phyloP scores from a whole-genome alignment of 2,888 invertebrate genomes.

The Athetis lepigone region DNA sequence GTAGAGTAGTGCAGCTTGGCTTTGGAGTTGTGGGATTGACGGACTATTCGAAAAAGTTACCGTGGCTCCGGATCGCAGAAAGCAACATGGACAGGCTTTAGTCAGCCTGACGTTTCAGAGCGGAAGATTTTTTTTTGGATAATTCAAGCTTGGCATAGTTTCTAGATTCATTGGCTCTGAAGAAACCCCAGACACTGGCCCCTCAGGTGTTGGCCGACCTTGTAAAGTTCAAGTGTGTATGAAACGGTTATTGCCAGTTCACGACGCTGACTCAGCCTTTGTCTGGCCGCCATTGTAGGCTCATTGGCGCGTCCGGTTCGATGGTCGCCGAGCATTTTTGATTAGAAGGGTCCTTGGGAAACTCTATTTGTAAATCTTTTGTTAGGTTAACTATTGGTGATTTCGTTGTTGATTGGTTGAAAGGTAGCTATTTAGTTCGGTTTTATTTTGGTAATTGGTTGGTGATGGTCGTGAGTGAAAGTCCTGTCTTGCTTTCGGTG shows the following conservation, averaged over 20 bases:
- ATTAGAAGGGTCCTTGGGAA: slow-evolving; percentile 29
- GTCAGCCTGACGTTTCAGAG: no score
- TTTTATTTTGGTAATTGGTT: no score
- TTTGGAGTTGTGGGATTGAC: no score
- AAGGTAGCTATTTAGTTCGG: neutral
- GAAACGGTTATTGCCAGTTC: slow-evolving; percentile 57
- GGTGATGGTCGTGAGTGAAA: no score
- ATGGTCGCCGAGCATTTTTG: slow-evolving; percentile 26
- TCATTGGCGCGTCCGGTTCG: slow-evolving; percentile 49
- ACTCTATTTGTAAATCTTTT: slow-evolving; percentile 9
- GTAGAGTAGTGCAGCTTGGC: no score
- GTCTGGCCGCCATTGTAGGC: slow-evolving; percentile 48
- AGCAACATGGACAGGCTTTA: no score
- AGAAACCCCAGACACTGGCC: neutral
- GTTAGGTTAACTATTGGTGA: slow-evolving; percentile 7
- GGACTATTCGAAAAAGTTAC: no score
- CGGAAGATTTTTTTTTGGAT: no score
- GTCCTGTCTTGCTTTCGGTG: neutral
- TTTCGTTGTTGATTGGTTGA: neutral
- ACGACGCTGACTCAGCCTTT: slow-evolving; percentile 49
- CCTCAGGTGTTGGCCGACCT: slow-evolving; percentile 47
- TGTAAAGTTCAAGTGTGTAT: slow-evolving; percentile 57
- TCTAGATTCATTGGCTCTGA: neutral
- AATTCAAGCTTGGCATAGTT: neutral
- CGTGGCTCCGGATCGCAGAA: no score